A percentile compares a stretch with the other conserved stretches of the same genome.
phyloP scores from a whole-genome alignment of 2,888 invertebrate species.

The Therioaphis trifolii region DNA sequence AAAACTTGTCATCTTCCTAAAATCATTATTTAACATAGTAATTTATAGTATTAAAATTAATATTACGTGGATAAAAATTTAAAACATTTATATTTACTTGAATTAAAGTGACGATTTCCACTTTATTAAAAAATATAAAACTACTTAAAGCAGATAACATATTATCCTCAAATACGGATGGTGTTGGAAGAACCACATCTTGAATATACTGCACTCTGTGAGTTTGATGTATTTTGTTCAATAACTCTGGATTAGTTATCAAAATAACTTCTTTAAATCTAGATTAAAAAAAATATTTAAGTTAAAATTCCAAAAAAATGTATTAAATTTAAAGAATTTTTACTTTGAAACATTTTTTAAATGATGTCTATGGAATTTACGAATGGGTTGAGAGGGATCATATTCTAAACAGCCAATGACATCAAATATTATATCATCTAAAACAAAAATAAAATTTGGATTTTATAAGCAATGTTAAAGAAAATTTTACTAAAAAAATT shows the following conservation, averaged over 20 bases:
- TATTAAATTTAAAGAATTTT: slow-evolving; percentile 62
- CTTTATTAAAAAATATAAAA: slow-evolving; percentile 99
- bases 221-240: slow-evolving; percentile 99
- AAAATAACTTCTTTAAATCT: slow-evolving; percentile 92
- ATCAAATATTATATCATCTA: slow-evolving; percentile 92
- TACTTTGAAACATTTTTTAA: slow-evolving; percentile 85
- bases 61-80: too few relatives aligned
- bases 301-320: not conserved
- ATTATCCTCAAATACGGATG: slow-evolving; percentile 99
- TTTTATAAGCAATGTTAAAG: not conserved
- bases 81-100: slow-evolving; percentile 70
- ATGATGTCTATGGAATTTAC: slow-evolving; percentile 95
- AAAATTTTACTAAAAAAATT: not conserved
- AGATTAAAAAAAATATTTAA: slow-evolving; percentile 58
- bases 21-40: slow-evolving; percentile 58
- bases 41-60: too few relatives aligned
- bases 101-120: slow-evolving; percentile 97
- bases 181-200: slow-evolving; percentile 98
- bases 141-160: slow-evolving; percentile 96
- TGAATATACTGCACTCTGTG: slow-evolving; percentile 99
- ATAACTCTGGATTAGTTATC: slow-evolving; percentile 91
- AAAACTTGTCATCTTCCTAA: slow-evolving; percentile 96
- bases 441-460: slow-evolving; percentile 35
- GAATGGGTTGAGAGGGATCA: slow-evolving; percentile 87
- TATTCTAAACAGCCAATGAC: slow-evolving; percentile 98